Evolutionary conservation across 2,797 vertebrate species (phyloP).

Genomic region (Austrolebias charrua): DNA sequence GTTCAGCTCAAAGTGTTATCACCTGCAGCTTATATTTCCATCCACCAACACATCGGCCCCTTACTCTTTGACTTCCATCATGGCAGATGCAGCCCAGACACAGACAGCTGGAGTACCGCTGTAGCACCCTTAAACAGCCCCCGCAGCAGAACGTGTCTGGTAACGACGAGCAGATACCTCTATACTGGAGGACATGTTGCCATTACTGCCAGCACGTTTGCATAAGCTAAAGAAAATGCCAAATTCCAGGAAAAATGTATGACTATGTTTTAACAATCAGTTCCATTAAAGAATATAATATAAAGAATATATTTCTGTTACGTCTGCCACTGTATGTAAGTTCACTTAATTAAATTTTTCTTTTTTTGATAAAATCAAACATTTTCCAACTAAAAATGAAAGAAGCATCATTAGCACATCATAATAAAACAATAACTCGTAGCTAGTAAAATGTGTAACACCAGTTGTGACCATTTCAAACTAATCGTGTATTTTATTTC

Average conservation of each 20-base stretch:
- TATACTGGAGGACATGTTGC: constrained; percentile 68
- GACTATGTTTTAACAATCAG: background rate
- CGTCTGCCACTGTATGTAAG: background rate
- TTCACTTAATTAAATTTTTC: background rate
- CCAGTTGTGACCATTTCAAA: too few species aligned
- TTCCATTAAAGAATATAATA: background rate
- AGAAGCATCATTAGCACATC: too few species aligned
- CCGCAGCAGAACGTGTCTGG: constrained; percentile 66
- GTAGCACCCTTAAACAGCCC: constrained; percentile 72
- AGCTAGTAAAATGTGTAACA: too few species aligned
- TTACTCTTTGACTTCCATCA: constrained; percentile 14
- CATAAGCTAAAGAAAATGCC: constrained; percentile 1
- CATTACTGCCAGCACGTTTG: constrained; percentile 44
- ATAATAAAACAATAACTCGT: too few species aligned
- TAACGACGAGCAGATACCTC: constrained; percentile 68
- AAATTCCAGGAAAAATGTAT: background rate
- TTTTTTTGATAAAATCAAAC: too few species aligned
- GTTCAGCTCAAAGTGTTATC: background rate
- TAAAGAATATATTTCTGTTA: background rate
- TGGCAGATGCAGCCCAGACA: constrained; percentile 68
- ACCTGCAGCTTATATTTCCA: constrained; percentile 5
- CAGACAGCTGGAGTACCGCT: constrained; percentile 71
- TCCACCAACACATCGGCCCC: constrained; percentile 6
- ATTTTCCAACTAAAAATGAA: too few species aligned
- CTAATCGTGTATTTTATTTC: too few species aligned